Percentiles rank a stretch among this genome's conserved stretches.
Conservation (phyloP, 2,797 vertebrate species). For the Anableps anableps region DNA sequence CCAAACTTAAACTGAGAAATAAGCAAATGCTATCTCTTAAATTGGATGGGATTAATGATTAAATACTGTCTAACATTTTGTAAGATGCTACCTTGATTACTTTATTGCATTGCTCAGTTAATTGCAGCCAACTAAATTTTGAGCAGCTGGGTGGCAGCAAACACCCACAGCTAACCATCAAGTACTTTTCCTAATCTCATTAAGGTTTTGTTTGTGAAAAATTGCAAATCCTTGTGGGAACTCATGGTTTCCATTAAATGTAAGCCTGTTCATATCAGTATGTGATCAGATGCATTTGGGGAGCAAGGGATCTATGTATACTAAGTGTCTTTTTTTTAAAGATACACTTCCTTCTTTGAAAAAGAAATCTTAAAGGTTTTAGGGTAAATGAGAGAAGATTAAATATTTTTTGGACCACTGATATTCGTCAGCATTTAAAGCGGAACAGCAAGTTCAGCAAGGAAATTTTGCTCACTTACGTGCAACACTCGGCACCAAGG, state of each 20-base stretch:
- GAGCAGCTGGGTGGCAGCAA: constrained; percentile 1
- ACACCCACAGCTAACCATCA: not conserved
- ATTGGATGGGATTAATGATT: not conserved
- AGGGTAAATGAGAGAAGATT: not conserved
- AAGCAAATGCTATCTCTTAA: not conserved
- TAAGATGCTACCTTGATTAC: not conserved
- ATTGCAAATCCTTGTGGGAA: not conserved
- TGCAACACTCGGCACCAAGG: not conserved
- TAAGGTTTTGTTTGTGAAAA: constrained; percentile 8
- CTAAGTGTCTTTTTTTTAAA: not conserved
- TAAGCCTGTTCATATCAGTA: not conserved
- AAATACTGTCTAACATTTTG: not conserved
- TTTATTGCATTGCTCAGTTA: not conserved
- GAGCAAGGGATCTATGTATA: not conserved
- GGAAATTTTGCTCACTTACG: not conserved
- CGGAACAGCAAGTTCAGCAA: not conserved
- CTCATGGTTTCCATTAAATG: not conserved
- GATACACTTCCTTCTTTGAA: not conserved
- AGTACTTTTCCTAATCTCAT: not conserved
- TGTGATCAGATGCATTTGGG: not conserved
- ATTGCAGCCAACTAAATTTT: not conserved
- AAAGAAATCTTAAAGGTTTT: not conserved
- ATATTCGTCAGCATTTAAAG: not conserved
- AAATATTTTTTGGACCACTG: not conserved
- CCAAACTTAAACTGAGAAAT: not conserved